Evolutionary conservation across 2,888 invertebrate genomes (phyloP), one percentile per base, ranked within the genome.

Genomic region (Autographa gamma): DNA sequence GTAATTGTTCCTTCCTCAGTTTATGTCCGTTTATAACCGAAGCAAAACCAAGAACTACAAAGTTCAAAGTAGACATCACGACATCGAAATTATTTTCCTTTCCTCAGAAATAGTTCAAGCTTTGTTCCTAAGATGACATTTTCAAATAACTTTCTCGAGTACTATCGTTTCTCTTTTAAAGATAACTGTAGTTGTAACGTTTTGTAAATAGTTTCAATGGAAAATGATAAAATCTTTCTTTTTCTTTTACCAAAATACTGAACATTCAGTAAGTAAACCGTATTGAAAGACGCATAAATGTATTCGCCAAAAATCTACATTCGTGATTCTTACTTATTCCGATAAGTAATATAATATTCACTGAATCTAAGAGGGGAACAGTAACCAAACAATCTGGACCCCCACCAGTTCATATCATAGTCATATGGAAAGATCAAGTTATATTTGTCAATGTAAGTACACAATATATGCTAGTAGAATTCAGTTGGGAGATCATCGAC

Each of bases 341-440:
- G 79, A 84, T 88, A 89, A 86, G 88, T 89, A 89, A 89, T 88
- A 85, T 84, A 84, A 89, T 88, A 86, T 89, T 88, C 86, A 83
- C 80, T 79, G 80, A 85, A 84, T 87, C 80, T 85, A 83, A 81
- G 79, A 81, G 80, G 80, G 84, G 84, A 69, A 61, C 60, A 48
- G 7, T 43, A 48, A 68, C 89, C 85, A 86, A 66, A 66, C 65
- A 75, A 68, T 63, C 63, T 58, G 71, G 81, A 79, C 31, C 82
- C 64, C 3, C 19, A 13, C n/a, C n/a, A 48, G 13, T 38, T 60
- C 1, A 43, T 2, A 19, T 5, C 18, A 13, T 48, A n/a, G 32
- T 74, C 16, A 11, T 38, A 62, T 43, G 8, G 41, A 31, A 34
- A 64, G 85, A n/a, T 84, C 85, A 73, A 48, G 66, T 64, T 76